Evolutionary conservation across 2,888 invertebrate genomes (phyloP), one percentile per base, ranked within the genome.

Genomic region (Chymomyza procnemis): DNA sequence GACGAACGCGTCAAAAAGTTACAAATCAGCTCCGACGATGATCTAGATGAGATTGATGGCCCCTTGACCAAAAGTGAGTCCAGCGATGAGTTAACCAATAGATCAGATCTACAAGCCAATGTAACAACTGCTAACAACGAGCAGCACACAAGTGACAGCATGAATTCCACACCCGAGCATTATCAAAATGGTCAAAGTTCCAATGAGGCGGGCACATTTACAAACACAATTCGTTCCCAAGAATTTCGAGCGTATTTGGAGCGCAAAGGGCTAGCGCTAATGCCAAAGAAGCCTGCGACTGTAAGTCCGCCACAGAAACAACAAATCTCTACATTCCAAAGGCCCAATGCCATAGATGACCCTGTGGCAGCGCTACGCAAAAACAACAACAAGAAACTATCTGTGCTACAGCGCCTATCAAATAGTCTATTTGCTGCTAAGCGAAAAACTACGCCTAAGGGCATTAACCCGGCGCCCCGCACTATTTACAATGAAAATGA

Each of bases 191-290:
- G 14, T 47, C 34, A 60, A 52, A 50, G 30, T 54, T 52, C 19
- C 30, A 57, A 52, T 2, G 52, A 56, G 19, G 12, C 65, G 47
- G 80, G 85, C 50, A 88, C 88, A 0, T 89, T 90, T 54, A 91
- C 91, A 41, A 91, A 90, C 67, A 91, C 91, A 5, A 90, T 91
- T 2, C 91, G 88, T 57, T 91, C 91, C 5, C 88, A 87, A 57
- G 91, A 91, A 67, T 91, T 91, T 66, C 88, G 89, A 66, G 89
- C 90, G n/a, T 91, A 88, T 70, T 75, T 91, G 34, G 88, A 88
- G 9, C 88, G 88, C 69, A 91, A 91, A 63, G 91, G 91, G 1
- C 74, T 91, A 2, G 76, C 87, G 0, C 66, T 91, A 34, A 87
- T 89, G 69, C 90, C 90, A 5, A 86, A 83, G 41, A 78, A 85